phyloP scores from a whole-genome alignment of 1,140 invertebrate genomes.

The Sitophilus oryzae region DNA sequence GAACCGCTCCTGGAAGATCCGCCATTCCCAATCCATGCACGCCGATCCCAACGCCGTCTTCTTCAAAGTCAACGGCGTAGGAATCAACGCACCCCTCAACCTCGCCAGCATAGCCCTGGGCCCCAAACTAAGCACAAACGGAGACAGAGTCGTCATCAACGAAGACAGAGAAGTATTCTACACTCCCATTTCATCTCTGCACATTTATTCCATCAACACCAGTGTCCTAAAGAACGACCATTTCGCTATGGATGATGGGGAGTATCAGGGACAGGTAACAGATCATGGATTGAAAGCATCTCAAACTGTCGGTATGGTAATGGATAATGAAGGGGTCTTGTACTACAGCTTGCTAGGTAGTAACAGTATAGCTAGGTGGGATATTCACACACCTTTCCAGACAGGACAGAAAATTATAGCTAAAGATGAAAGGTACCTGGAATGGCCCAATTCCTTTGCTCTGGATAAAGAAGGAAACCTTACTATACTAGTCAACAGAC shows the following conservation, averaged over 20 bases:
- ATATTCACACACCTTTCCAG: conserved; percentile 47
- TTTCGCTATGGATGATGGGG: conserved; percentile 20
- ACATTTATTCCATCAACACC: conserved; percentile 57
- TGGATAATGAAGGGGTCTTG: conserved; percentile 59
- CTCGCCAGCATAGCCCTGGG: conserved; percentile 64
- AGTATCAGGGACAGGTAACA: conserved; percentile 41
- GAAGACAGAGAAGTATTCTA: conserved; percentile 57
- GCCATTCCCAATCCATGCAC: conserved; percentile 55
- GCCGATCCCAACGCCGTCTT: conserved; percentile 49
- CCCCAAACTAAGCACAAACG: conserved; percentile 40
- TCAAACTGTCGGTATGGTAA: conserved; percentile 64
- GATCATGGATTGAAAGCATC: conserved; percentile 58
- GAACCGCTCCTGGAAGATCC: conserved; percentile 61
- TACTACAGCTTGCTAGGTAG: conserved; percentile 62
- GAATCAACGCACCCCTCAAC: conserved; percentile 50
- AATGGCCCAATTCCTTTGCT: conserved; percentile 65
- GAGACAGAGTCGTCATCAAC: conserved; percentile 23
- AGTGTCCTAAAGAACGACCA: conserved; percentile 51
- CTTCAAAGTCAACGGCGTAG: conserved; percentile 54
- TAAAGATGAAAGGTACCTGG: conserved; percentile 58
- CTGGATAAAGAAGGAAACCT: conserved; percentile 60
- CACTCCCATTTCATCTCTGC: conserved; percentile 57
- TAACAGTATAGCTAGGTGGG: conserved; percentile 61
- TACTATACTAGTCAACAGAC: conserved; percentile 58
- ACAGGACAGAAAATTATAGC: conserved; percentile 52